Evolutionary conservation across 64 coral and sea anemone genomes (phyloP).

Genomic region (Hydrozoanthus tunicans): DNA sequence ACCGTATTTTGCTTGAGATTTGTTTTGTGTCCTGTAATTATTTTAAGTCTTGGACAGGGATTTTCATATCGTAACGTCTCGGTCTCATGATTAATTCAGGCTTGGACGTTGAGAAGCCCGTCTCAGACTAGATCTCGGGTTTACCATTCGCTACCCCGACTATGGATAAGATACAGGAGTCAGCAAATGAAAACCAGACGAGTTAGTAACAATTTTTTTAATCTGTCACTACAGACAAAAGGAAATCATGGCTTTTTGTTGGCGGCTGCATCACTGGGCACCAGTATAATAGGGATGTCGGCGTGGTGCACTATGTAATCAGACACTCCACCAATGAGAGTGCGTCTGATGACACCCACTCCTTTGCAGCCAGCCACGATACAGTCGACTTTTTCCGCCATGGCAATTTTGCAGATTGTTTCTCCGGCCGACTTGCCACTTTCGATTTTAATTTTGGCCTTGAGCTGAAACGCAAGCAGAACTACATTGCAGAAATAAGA

Average conservation of each 20-base stretch:
- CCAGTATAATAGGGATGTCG: slow-evolving; percentile 8
- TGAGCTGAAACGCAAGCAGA: background rate
- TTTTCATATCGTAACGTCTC: too few relatives aligned
- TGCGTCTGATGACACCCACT: background rate
- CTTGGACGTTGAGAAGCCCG: too few relatives aligned
- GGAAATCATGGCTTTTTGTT: background rate
- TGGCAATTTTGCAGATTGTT: slow-evolving; percentile 38
- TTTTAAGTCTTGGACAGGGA: too few relatives aligned
- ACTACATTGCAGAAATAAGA: too few relatives aligned
- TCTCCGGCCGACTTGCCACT: slow-evolving; percentile 31
- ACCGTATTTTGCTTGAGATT: too few relatives aligned
- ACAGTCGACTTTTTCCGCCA: slow-evolving; percentile 3
- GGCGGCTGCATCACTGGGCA: background rate
- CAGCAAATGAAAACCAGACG: too few relatives aligned
- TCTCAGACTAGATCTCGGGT: too few relatives aligned
- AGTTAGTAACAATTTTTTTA: too few relatives aligned
- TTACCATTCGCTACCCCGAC: too few relatives aligned
- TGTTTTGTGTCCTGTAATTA: too few relatives aligned
- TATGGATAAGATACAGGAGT: too few relatives aligned
- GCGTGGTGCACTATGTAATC: slow-evolving; percentile 41
- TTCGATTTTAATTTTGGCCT: slow-evolving; percentile 54
- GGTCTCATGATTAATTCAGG: too few relatives aligned
- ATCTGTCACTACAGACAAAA: background rate
- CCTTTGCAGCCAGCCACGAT: slow-evolving; percentile 32
- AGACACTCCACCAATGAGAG: slow-evolving; percentile 53